Evolutionary conservation across 2,888 invertebrate genomes (phyloP), one percentile per base, ranked within the genome.

Genomic region (Lasioglossum vierecki): DNA sequence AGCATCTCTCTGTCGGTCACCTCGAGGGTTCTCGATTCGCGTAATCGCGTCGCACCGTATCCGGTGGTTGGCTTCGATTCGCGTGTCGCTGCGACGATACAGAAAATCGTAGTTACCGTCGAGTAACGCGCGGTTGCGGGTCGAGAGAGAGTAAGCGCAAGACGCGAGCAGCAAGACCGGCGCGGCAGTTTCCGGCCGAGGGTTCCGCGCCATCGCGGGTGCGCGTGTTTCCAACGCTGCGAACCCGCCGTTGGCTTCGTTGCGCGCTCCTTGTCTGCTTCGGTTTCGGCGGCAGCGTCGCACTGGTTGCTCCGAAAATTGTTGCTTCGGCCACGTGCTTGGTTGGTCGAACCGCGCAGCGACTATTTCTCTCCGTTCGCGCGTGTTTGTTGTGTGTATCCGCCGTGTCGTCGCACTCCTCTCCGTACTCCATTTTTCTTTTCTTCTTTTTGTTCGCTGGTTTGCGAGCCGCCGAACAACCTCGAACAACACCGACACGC

Each of bases 401-500:
- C 18, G 63, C 11, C 39, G 8, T 35, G 22, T 68, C 68, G 30
- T 46, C 46, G 63, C 78, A 86, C 87, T 79, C 46, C 57, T 60
- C 30, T 13, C 4, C 60, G 39, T 35, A 57, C 60, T 46, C 8
- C 53, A 2, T 35, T 46, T 39, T 22, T 30, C 30, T 30, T 30
- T 30, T 30, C 30, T 30, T 30, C 30, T 26, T 22, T 11, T 35
- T 35, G 35, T 35, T 8, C 57, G 41, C 30, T 39, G 63, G 76
- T 66, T 73, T 9, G 11, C 35, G 46, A 44, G 73, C 57, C 74
- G 73, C 57, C 74, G 73, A 75, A 57, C 18, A 72, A 18, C 79
- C 81, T 85, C 83, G 85, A 88, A 88, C 88, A 88, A 85, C 87
- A 53, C 85, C 73, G n/a, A 70, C 68, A 46, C 18, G 41, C 22